Evolutionary conservation across 2,888 invertebrate species (phyloP).

Genomic region (Drosophila austrosaltans): DNA sequence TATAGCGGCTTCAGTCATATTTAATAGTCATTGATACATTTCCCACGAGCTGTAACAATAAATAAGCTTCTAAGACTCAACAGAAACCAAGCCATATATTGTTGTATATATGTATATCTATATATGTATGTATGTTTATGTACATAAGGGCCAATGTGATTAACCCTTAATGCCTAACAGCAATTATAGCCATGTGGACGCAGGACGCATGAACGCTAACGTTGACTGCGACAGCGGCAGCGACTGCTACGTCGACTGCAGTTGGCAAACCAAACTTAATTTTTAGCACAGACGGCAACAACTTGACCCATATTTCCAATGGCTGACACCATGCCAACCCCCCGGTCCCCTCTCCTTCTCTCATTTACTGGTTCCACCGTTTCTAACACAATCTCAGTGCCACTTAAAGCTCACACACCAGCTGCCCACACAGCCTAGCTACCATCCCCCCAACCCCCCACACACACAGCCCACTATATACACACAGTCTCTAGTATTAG

Average conservation of each 20-base stretch:
- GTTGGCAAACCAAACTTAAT: conserved; percentile 61
- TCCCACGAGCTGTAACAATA: conserved; percentile 44
- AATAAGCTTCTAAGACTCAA: conserved; percentile 28
- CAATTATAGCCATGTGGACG: conserved; percentile 74
- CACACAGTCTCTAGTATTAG: conserved; percentile 20
- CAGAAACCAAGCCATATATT: conserved; percentile 13
- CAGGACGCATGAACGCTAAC: conserved; percentile 16
- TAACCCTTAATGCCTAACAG: conserved; percentile 76
- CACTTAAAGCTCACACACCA: conserved; percentile 71
- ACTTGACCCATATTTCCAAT: conserved; percentile 78
- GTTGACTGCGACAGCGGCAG: conserved; percentile 22
- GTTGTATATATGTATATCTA: conserved; percentile 31
- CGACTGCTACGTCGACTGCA: conserved; percentile 35
- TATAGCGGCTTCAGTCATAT: conserved; percentile 18
- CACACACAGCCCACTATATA: too few relatives aligned
- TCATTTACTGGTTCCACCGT: background rate
- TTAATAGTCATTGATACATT: conserved; percentile 34
- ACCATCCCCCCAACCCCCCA: background rate
- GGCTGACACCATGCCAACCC: conserved; percentile 40
- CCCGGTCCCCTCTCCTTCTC: background rate
- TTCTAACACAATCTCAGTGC: conserved; percentile 49
- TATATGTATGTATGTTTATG: conserved; percentile 33
- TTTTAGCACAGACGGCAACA: conserved; percentile 77
- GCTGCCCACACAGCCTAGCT: conserved; percentile 11
- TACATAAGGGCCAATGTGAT: conserved; percentile 59